Percentiles rank a stretch among this genome's conserved stretches.
These are phyloP conservation scores for Ips nitidus DNA, from an alignment of 1,140 invertebrate species.

Conservation along the genomic window DNA sequence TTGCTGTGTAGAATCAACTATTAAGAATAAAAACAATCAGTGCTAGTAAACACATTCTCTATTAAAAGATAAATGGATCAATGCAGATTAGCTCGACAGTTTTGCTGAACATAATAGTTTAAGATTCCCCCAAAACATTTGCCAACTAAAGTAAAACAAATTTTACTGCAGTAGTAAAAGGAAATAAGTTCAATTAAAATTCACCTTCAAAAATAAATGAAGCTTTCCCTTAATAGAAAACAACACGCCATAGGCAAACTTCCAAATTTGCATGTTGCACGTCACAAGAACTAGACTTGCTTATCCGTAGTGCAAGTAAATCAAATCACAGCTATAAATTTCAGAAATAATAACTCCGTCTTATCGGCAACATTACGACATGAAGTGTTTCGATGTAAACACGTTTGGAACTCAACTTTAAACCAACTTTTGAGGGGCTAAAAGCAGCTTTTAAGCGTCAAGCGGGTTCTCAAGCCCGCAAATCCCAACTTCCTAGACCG, in stretches of 20 bases:
- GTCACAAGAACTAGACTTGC: background rate
- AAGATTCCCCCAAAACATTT: background rate
- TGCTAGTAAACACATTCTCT: background rate
- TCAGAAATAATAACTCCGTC: too few species aligned
- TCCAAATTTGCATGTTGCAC: constrained; percentile 3
- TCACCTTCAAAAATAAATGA: background rate
- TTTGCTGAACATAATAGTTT: background rate
- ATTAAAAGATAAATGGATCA: background rate
- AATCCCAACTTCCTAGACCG: constrained; percentile 8
- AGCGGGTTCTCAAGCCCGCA: background rate
- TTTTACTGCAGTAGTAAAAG: background rate
- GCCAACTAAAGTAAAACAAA: background rate
- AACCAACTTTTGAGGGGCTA: background rate
- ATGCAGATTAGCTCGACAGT: background rate
- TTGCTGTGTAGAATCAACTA: background rate
- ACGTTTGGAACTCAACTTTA: background rate
- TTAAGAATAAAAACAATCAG: too few species aligned
- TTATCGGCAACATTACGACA: too few species aligned
- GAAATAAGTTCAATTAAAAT: constrained; percentile 3
- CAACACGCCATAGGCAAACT: constrained; percentile 2
- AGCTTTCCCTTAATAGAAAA: background rate
- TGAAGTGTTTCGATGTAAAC: background rate
- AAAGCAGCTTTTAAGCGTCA: constrained; percentile 6
- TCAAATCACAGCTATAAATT: too few species aligned
- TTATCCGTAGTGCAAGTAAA: background rate